These are phyloP conservation scores for Blastomussa wellsi DNA, from an alignment of 92 coral and sea anemone species.

Conservation along the genomic window DNA sequence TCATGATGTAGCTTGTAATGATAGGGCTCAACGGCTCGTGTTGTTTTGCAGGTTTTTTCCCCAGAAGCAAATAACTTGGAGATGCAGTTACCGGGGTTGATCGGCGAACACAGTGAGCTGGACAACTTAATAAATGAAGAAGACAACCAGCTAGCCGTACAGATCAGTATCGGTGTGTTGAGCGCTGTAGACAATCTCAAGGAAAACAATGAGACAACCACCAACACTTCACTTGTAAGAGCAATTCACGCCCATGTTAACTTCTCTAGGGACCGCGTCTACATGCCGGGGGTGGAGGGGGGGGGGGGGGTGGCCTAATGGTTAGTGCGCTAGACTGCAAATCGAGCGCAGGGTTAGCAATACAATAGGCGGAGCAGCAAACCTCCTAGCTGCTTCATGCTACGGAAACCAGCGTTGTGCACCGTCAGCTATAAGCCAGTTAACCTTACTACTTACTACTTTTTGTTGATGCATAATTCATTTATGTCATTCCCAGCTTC, in stretches of 20 bases:
- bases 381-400: too few relatives aligned
- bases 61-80: not conserved
- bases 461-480: not conserved
- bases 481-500: constrained; percentile 5
- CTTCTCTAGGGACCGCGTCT: too few relatives aligned
- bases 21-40: not conserved
- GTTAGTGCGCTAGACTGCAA: too few relatives aligned
- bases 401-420: too few relatives aligned
- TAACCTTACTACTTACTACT: too few relatives aligned
- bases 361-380: too few relatives aligned
- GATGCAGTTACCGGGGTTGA: not conserved
- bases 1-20: not conserved
- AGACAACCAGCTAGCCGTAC: constrained; percentile 10
- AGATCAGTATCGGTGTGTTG: constrained; percentile 21
- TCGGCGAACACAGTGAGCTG: constrained; percentile 12
- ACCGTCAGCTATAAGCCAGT: too few relatives aligned
- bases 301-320: too few relatives aligned
- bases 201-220: not conserved
- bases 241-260: too few relatives aligned
- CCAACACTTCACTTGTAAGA: constrained; percentile 22
- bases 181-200: constrained; percentile 10
- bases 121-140: not conserved
- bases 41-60: constrained; percentile 1
- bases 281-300: too few relatives aligned
- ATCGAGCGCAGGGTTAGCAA: too few relatives aligned